These are phyloP conservation scores for Microctonus brassicae DNA, from an alignment of 2,888 invertebrate species.

Conservation along the genomic window DNA sequence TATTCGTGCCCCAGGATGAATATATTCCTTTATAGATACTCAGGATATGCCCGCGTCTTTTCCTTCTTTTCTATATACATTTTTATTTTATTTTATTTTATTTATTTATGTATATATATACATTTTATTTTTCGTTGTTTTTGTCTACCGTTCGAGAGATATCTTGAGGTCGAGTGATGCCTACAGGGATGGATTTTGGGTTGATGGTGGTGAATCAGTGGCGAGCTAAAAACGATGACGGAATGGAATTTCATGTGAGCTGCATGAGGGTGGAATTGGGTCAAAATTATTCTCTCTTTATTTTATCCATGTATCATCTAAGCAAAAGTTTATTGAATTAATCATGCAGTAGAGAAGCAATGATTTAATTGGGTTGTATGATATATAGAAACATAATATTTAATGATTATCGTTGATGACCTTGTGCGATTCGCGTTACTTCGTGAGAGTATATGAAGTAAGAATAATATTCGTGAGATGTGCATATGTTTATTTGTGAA, in stretches of 20 bases:
- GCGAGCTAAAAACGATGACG: constrained; percentile 29
- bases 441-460: not conserved
- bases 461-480: constrained; percentile 1
- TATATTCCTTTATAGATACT: constrained; percentile 42
- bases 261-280: constrained; percentile 30
- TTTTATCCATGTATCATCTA: not conserved
- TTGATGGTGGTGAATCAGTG: not conserved
- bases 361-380: constrained; percentile 2
- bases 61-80: constrained; percentile 23
- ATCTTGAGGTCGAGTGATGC: constrained; percentile 21
- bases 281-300: constrained; percentile 4
- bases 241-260: constrained; percentile 17
- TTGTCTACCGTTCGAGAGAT: constrained; percentile 34
- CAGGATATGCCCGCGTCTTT: constrained; percentile 52
- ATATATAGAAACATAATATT: no score
- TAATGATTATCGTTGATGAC: constrained; percentile 10
- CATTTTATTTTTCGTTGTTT: constrained; percentile 20
- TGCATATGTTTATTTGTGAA: not conserved
- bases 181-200: not conserved
- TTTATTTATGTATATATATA: no score
- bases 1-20: constrained; percentile 62
- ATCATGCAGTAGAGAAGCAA: no score
- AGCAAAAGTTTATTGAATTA: no score
- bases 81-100: constrained; percentile 4
- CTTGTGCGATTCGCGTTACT: constrained; percentile 11